phyloP scores from a whole-genome alignment of 53 echinoderm and acorn worm species.

The Echinarachnius parma region DNA sequence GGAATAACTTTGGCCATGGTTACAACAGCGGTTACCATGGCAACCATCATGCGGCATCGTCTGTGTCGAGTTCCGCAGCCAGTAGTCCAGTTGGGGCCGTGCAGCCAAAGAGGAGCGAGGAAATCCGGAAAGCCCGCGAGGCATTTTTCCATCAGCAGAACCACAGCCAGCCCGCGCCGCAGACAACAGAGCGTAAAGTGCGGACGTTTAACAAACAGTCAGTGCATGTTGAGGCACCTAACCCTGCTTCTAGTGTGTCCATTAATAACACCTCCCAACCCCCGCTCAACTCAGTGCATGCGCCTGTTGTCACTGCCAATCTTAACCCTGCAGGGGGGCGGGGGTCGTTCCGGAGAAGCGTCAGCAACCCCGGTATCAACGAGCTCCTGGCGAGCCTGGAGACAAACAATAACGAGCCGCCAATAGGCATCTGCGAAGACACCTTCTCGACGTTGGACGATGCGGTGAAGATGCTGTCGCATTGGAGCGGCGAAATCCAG shows the following conservation, averaged over 20 bases:
- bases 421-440: neutral
- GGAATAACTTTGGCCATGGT: constrained; percentile 26
- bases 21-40: neutral
- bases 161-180: neutral
- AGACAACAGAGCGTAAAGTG: constrained; percentile 27
- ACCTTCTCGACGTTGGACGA: constrained; percentile 49
- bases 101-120: no score
- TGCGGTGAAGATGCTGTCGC: constrained; percentile 69
- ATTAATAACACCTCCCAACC: constrained; percentile 30
- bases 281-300: constrained; percentile 32
- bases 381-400: constrained; percentile 15
- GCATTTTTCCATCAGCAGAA: no score
- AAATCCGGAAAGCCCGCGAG: no score
- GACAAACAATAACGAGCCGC: constrained; percentile 26
- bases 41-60: neutral
- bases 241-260: constrained; percentile 31
- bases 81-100: no score
- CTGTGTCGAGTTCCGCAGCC: no score
- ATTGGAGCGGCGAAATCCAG: constrained; percentile 54
- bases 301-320: neutral
- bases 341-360: constrained; percentile 10
- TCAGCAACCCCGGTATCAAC: constrained; percentile 38
- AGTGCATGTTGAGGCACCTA: constrained; percentile 29
- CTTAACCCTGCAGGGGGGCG: neutral
- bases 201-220: constrained; percentile 36